A percentile compares a stretch with the other conserved stretches of the same genome.
These are phyloP conservation scores for Brachypterus glaber DNA, from an alignment of 2,888 invertebrate species.

Conservation along the genomic window DNA sequence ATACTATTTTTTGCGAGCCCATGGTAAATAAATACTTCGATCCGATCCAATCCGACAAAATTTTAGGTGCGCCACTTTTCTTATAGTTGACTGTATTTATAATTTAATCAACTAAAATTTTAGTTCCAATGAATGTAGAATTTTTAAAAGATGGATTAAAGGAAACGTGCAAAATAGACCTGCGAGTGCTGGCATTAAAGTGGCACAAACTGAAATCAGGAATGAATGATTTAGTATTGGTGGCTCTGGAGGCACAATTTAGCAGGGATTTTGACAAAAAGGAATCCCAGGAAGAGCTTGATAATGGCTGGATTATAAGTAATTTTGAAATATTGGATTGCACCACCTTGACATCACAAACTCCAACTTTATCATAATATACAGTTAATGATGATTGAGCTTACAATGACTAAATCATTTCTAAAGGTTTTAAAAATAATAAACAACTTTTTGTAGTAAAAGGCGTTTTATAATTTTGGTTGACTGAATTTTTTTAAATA, in stretches of 20 bases:
- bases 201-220: conserved; percentile 31
- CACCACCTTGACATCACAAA: conserved; percentile 27
- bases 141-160: conserved; percentile 23
- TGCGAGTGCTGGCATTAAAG: conserved; percentile 37
- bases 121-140: conserved; percentile 33
- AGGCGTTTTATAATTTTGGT: too few relatives aligned
- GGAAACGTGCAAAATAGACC: conserved; percentile 29
- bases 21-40: too few relatives aligned
- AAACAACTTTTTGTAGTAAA: too few relatives aligned
- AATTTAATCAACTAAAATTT: too few relatives aligned
- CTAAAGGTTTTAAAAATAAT: too few relatives aligned
- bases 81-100: too few relatives aligned
- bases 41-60: too few relatives aligned
- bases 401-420: too few relatives aligned
- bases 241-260: conserved; percentile 38
- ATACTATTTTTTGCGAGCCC: too few relatives aligned
- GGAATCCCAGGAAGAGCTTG: conserved; percentile 29
- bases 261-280: conserved; percentile 32
- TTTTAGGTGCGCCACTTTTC: too few relatives aligned
- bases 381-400: too few relatives aligned
- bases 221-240: conserved; percentile 32
- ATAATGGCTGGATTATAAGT: conserved; percentile 38
- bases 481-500: too few relatives aligned
- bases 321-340: conserved; percentile 36
- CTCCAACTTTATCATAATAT: conserved; percentile 5